Evolutionary conservation across 2,888 invertebrate genomes (phyloP).

Genomic region (Lasioglossum calceatum): DNA sequence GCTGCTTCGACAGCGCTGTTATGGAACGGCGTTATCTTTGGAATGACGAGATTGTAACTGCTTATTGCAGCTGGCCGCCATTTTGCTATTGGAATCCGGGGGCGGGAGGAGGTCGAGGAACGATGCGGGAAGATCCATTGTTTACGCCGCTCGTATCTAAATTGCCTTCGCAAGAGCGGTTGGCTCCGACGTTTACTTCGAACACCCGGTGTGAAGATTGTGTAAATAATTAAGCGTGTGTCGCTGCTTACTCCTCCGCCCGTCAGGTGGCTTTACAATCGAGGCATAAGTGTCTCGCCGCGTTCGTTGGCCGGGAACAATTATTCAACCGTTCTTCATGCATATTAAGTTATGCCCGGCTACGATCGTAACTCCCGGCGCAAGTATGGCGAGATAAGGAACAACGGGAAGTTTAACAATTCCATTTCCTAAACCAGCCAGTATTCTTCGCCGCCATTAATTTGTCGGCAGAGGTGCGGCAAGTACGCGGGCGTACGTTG

Average conservation of each 20-base stretch:
- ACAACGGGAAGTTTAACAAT: conserved; percentile 27
- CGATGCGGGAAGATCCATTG: not conserved
- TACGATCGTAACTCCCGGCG: conserved; percentile 2
- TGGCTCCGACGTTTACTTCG: not conserved
- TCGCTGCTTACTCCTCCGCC: not conserved
- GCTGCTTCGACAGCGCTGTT: conserved; percentile 4
- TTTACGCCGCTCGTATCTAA: not conserved
- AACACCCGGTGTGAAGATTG: not conserved
- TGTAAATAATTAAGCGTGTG: not conserved
- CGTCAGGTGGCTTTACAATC: not conserved
- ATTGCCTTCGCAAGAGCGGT: not conserved
- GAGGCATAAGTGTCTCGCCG: not conserved
- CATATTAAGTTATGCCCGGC: conserved; percentile 6
- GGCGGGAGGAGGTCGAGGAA: not conserved
- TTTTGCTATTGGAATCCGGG: conserved; percentile 14
- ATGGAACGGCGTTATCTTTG: conserved; percentile 19
- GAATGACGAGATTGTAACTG: conserved; percentile 11
- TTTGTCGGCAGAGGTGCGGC: conserved; percentile 22
- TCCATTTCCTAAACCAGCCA: conserved; percentile 15
- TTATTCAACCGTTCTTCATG: conserved; percentile 4
- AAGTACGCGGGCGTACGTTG: not conserved
- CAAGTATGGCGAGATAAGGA: conserved; percentile 16
- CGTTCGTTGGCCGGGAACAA: not conserved
- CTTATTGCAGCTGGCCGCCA: not conserved
- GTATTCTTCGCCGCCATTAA: conserved; percentile 22